Evolutionary conservation across 2,797 vertebrate genomes (phyloP).

Genomic region (Carcharodon carcharias): DNA sequence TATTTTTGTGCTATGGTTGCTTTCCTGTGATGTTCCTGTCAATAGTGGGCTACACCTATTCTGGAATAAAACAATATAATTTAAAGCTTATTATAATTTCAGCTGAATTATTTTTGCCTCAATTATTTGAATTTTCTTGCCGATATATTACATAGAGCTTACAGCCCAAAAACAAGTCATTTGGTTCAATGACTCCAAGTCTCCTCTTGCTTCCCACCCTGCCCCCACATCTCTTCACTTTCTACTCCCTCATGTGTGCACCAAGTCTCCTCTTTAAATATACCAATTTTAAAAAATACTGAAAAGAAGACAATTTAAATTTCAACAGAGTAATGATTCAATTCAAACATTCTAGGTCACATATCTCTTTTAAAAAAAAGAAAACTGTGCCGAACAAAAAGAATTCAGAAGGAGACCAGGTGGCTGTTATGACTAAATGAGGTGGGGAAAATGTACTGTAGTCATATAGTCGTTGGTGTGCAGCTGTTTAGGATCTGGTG

Average conservation of each 20-base stretch:
- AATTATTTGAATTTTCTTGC: neutral
- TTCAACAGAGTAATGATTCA: neutral
- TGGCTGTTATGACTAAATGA: neutral
- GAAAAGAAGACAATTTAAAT: neutral
- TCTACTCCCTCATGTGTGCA: neutral
- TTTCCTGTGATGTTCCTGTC: neutral
- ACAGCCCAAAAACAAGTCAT: neutral
- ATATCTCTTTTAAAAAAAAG: neutral
- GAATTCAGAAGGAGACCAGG: neutral
- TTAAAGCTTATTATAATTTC: neutral
- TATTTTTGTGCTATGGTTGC: neutral
- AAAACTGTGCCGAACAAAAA: neutral
- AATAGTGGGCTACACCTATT: neutral
- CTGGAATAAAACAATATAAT: neutral
- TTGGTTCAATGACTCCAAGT: neutral
- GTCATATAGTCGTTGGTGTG: neutral
- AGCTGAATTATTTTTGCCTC: neutral
- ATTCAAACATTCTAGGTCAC: neutral
- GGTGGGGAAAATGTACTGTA: neutral
- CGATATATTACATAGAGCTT: neutral
- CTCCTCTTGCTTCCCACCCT: neutral
- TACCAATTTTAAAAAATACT: neutral
- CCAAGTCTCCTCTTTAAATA: neutral
- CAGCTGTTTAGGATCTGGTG: constrained; percentile 38
- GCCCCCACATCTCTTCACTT: neutral